These are phyloP conservation scores for Lithophane semibrunnea DNA, from an alignment of 2,888 invertebrate species.

Conservation along the genomic window DNA sequence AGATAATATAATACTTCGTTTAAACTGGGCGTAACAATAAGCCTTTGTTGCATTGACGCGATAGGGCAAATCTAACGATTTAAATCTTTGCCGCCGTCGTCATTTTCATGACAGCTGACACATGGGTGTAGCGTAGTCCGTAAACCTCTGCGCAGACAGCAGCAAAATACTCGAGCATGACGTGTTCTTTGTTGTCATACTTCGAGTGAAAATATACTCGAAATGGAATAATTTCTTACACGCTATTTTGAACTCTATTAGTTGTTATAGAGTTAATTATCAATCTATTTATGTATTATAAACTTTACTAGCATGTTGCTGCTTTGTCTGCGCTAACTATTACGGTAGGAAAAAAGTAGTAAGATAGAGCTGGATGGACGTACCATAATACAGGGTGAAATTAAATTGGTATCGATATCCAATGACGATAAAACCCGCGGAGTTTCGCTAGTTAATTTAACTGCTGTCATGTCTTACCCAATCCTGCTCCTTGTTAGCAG, in stretches of 20 bases:
- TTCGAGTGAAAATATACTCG: not conserved
- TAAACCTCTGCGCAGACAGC: not conserved
- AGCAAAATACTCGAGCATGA: too few relatives aligned
- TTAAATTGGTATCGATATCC: too few relatives aligned
- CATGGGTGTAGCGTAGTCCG: too few relatives aligned
- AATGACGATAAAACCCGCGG: too few relatives aligned
- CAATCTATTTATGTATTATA: not conserved
- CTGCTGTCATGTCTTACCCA: constrained; percentile 42
- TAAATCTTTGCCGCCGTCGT: too few relatives aligned
- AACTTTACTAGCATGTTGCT: not conserved
- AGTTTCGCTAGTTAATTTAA: too few relatives aligned
- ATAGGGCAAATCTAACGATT: too few relatives aligned
- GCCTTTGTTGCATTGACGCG: too few relatives aligned
- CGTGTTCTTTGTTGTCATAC: too few relatives aligned
- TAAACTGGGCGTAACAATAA: not conserved
- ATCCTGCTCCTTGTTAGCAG: constrained; percentile 55
- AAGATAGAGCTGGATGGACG: not conserved
- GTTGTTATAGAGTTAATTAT: not conserved
- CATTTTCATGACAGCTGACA: too few relatives aligned
- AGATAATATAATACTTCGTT: not conserved
- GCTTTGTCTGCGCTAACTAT: not conserved
- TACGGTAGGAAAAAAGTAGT: not conserved
- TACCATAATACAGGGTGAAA: not conserved
- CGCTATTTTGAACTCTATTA: not conserved
- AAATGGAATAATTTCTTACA: not conserved